phyloP scores from a whole-genome alignment of 2,113 vertebrate species.

The Pterocles gutturalis region DNA sequence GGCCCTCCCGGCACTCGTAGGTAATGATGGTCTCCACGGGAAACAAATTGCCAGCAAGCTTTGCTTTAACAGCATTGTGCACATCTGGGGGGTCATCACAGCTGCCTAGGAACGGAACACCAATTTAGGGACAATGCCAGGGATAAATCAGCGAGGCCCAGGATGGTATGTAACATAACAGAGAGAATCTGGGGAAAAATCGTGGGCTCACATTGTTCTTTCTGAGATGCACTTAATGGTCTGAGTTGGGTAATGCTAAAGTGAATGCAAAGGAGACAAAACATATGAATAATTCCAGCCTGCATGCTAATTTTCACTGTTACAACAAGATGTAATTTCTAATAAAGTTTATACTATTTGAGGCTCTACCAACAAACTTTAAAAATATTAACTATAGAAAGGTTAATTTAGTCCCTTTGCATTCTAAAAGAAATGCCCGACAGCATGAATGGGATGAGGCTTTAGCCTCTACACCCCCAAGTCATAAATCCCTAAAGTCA shows the following conservation, averaged over 20 bases:
- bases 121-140: not conserved
- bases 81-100: slow-evolving; percentile 19
- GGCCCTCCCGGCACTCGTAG: not conserved
- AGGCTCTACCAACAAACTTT: not conserved
- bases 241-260: not conserved
- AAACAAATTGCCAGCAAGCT: slow-evolving; percentile 16
- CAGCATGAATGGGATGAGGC: not conserved
- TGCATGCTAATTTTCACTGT: rapidly evolving
- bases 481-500: not conserved
- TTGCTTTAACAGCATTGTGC: not conserved
- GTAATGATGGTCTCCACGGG: not conserved
- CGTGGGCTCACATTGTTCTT: rapidly evolving
- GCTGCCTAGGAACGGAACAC: not conserved
- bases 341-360: rapidly evolving
- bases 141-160: rapidly evolving
- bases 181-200: not conserved
- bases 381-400: not conserved
- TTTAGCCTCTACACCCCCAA: not conserved
- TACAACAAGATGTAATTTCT: rapidly evolving
- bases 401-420: not conserved
- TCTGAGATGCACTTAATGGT: rapidly evolving
- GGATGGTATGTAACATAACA: rapidly evolving
- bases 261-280: not conserved
- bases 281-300: rapidly evolving
- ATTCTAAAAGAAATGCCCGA: not conserved